phyloP scores from a whole-genome alignment of 2,113 vertebrate genomes.

The Pantherophis guttatus region DNA sequence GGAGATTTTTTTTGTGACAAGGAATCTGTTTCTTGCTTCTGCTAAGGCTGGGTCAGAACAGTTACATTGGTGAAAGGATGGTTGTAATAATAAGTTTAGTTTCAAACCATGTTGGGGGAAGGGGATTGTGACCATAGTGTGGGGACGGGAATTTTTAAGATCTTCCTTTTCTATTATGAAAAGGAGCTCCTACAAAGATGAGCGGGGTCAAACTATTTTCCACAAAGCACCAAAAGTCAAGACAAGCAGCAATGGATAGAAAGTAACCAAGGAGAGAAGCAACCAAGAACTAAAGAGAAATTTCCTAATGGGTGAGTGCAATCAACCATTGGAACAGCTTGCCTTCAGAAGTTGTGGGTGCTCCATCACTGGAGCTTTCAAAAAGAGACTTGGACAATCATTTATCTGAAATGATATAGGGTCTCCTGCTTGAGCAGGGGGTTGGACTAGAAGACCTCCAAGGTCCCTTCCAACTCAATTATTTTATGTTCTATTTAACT shows the following conservation, averaged over 20 bases:
- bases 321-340: neutral
- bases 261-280: neutral
- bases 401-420: neutral
- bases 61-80: neutral
- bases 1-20: too few species aligned
- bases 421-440: neutral
- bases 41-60: too few species aligned
- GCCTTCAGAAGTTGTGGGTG: neutral
- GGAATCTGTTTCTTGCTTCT: too few species aligned
- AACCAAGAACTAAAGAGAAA: neutral
- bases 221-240: neutral
- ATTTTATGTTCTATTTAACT: neutral
- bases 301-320: neutral
- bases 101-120: neutral
- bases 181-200: neutral
- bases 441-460: neutral
- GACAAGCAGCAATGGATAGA: neutral
- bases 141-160: neutral
- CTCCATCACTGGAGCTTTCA: neutral
- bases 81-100: neutral
- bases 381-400: neutral
- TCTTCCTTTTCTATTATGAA: neutral
- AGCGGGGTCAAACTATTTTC: neutral
- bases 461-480: neutral
- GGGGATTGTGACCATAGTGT: neutral